These are phyloP conservation scores for Dendroctonus ponderosae DNA, from an alignment of 1,140 invertebrate genomes.

Conservation along the genomic window DNA sequence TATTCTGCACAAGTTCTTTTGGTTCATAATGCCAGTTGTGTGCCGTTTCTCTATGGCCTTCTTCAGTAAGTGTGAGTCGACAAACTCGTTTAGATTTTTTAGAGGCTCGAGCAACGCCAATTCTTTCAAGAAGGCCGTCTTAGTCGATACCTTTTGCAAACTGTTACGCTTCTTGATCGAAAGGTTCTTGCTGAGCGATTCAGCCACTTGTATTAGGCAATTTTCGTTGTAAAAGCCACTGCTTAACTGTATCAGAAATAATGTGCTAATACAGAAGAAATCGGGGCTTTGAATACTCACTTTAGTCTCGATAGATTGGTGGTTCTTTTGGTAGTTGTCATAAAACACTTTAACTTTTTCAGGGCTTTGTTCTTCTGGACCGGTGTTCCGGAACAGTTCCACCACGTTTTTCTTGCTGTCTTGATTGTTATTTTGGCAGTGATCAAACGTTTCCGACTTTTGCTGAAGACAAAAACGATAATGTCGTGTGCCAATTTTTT, in stretches of 20 bases:
- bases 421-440: background rate
- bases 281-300: constrained; percentile 3
- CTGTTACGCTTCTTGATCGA: constrained; percentile 23
- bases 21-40: constrained; percentile 12
- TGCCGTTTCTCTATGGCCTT: constrained; percentile 23
- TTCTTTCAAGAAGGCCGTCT: constrained; percentile 4
- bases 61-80: constrained; percentile 23
- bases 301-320: background rate
- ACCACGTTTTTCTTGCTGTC: constrained; percentile 18
- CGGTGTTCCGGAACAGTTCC: constrained; percentile 15
- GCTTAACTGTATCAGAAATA: constrained; percentile 5
- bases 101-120: constrained; percentile 12
- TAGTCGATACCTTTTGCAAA: constrained; percentile 6
- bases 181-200: constrained; percentile 7
- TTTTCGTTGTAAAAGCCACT: constrained; percentile 20
- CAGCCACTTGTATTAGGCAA: constrained; percentile 6
- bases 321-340: constrained; percentile 6
- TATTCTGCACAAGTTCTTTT: constrained; percentile 3
- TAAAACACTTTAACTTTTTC: constrained; percentile 23
- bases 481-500: background rate
- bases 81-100: constrained; percentile 25
- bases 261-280: background rate
- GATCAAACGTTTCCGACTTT: too few relatives aligned
- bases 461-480: constrained; percentile 1
- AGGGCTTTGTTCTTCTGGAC: background rate